A percentile compares a stretch with the other conserved stretches of the same genome.
Conservation (phyloP, 2,113 vertebrate genomes). For the Pteropus alecto region DNA sequence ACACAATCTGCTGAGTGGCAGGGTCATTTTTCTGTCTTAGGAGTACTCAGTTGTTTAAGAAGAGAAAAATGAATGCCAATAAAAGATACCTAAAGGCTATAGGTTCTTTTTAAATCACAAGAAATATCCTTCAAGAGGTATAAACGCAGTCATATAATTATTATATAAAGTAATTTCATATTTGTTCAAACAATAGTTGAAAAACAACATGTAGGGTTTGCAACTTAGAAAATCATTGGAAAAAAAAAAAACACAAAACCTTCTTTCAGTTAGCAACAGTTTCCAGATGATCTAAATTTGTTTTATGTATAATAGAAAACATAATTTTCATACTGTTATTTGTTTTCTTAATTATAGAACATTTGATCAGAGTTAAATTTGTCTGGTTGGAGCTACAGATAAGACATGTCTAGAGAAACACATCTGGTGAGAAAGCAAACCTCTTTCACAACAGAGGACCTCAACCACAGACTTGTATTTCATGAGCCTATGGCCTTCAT, state of each 20-base stretch:
- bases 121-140: background rate
- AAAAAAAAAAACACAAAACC: background rate
- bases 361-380: background rate
- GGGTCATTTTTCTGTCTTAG: background rate
- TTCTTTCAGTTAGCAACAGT: background rate
- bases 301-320: slow-evolving; percentile 46
- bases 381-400: slow-evolving; percentile 38
- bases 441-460: slow-evolving; percentile 4
- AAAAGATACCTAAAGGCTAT: background rate
- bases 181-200: background rate
- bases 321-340: slow-evolving; percentile 36
- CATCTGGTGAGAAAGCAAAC: slow-evolving; percentile 27
- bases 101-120: background rate
- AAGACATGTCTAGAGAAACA: background rate
- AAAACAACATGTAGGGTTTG: background rate
- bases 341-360: slow-evolving; percentile 8
- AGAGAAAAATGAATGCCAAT: background rate
- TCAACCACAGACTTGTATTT: slow-evolving; percentile 26
- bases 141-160: background rate
- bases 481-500: slow-evolving; percentile 16
- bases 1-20: background rate
- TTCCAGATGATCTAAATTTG: slow-evolving; percentile 5
- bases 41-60: background rate
- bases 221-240: background rate
- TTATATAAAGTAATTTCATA: background rate